Evolutionary conservation across 2,797 vertebrate species (phyloP), one percentile per base, ranked within the genome.

Genomic region (Sphenodon punctatus): DNA sequence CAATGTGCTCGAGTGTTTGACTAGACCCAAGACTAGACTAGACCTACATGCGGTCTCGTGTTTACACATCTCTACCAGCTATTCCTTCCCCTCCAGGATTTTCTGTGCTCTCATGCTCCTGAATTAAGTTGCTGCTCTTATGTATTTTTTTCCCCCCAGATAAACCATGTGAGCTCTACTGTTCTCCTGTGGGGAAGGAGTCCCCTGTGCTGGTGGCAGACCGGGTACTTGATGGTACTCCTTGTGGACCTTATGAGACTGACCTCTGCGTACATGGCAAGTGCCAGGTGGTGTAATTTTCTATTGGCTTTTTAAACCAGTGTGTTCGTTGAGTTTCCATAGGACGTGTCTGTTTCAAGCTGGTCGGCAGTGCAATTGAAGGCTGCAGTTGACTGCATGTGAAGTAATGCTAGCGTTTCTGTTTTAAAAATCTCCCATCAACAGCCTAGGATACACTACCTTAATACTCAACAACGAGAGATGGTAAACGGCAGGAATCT

Each of bases 231-330:
- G 98, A 99, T 38, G 98, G 98, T 23, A 99, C 98, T 4, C 97
- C 98, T 0, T 99, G 98, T 20, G 98, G 98, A 71, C 98, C 98
- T 10, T 99, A 98, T 0, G 98, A 99, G 93, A 95, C 95, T 0
- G 98, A 99, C 91, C 96, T 99, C 88, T 99, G 98, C 88, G 97
- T 99, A 42, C 97, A 97, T 30, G 98, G 98, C 90, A 97, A 95
- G 89, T 99, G 98, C 95, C 98, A 99, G 98, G 98, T 99, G 93
- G 81, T 79, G 89, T 90, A 90, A 78, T 71, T 73, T 89, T 90
- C 82, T 85, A 49, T 85, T 90, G 32, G 68, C 88, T 82, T 83
- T 60, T 74, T 43, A n/a, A 16, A 16, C 6, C 32, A 32, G 10
- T n/a, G 11, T 25, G 27, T 53, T 7, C 13, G 6, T 34, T 56